Evolutionary conservation across 1,140 invertebrate genomes (phyloP), one percentile per base, ranked within the genome.

Genomic region (Macrotrachela quadricornifera): DNA sequence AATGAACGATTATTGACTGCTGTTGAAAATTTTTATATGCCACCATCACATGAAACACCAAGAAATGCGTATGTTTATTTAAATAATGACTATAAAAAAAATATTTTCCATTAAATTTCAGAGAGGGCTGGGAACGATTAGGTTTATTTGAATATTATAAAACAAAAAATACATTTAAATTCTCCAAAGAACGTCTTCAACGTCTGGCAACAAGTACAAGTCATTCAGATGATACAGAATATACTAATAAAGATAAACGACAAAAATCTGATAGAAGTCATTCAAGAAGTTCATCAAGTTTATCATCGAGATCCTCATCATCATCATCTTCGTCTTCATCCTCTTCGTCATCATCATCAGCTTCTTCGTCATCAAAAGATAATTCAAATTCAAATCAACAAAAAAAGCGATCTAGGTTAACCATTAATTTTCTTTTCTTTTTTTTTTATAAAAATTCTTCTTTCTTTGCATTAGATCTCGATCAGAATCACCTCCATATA

Each of bases 71-170:
- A 71, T 73, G 71, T 64, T 30, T 15, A 45, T 39, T 18, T 40
- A 55, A 40, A 47, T 54, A 14, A 1, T 30, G 6, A 12, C 39
- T 50, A 56, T 18, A 58, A 53, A 6, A 42, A 4, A 54, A 16
- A 39, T 45, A 38, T 50, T 36, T 13, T 50, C 11, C 3, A 56
- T 51, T 53, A 52, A 65, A 49, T 74, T 73, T 55, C 62, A 88
- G 84, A 71, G 88, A 95, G 65, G 90, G 91, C 42, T 95, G 90
- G 90, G 90, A 95, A 66, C 88, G 91, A 69, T 72, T 94, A 61
- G 87, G 85, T 54, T 72, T 96, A 17, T 94, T 92, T 69, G 90
- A 95, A 72, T 96, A 91, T 71, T 95, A 86, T 69, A 87, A 86
- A 73, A 83, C 86, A 0, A 96, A 95, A 71, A 13, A 49, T 16